Evolutionary conservation across 2,888 invertebrate species (phyloP).

Genomic region (Netelia melanura): DNA sequence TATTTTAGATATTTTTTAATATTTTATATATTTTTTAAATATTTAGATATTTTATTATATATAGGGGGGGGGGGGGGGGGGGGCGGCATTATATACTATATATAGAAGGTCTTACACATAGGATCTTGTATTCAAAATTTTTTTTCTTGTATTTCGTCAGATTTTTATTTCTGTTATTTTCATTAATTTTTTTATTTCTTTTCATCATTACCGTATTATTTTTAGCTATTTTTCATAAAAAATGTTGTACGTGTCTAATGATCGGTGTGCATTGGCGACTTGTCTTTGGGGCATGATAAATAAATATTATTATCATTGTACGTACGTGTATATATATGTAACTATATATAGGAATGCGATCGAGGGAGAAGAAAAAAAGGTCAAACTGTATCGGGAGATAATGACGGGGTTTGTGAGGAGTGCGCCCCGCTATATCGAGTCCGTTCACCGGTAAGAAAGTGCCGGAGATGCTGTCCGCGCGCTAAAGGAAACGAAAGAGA

Average conservation of each 20-base stretch:
- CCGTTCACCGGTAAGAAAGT: conserved; percentile 68
- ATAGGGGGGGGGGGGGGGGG: too few relatives aligned
- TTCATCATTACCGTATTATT: too few relatives aligned
- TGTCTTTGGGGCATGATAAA: too few relatives aligned
- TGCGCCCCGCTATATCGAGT: conserved; percentile 71
- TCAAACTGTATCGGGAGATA: conserved; percentile 81
- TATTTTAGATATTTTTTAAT: too few relatives aligned
- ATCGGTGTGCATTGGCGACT: too few relatives aligned
- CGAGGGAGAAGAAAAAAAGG: conserved; percentile 74
- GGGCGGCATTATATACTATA: too few relatives aligned
- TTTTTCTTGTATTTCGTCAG: neutral
- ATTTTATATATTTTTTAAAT: too few relatives aligned
- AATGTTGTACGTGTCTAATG: too few relatives aligned
- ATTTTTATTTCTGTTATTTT: neutral
- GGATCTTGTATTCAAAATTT: neutral
- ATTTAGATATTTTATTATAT: too few relatives aligned
- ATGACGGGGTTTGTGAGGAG: conserved; percentile 77
- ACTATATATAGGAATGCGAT: conserved; percentile 37
- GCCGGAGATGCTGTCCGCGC: conserved; percentile 28
- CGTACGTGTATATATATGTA: neutral
- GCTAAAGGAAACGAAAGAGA: conserved; percentile 1
- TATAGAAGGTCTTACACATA: too few relatives aligned
- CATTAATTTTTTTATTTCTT: too few relatives aligned
- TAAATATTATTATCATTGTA: neutral
- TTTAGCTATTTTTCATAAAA: too few relatives aligned